These are phyloP conservation scores for Pandemis corylana DNA, from an alignment of 2,888 invertebrate species.

Conservation along the genomic window DNA sequence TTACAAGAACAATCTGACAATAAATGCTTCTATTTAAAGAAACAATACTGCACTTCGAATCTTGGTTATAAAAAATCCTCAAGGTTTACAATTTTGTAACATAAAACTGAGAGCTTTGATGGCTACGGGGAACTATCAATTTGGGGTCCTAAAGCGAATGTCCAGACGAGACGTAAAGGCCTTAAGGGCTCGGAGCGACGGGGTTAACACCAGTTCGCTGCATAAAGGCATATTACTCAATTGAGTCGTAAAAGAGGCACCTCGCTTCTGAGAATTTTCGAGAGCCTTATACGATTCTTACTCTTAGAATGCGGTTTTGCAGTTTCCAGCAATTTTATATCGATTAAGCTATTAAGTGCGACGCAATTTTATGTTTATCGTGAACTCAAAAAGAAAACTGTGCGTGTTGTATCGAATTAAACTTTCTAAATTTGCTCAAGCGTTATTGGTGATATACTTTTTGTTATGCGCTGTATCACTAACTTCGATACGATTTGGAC, in stretches of 20 bases:
- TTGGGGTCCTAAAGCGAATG: constrained; percentile 18
- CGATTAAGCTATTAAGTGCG: constrained; percentile 16
- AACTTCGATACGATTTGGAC: constrained; percentile 37
- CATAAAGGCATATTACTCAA: constrained; percentile 62
- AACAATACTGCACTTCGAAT: not conserved
- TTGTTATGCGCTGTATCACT: constrained; percentile 12
- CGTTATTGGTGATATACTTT: not conserved
- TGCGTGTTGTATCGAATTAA: no score
- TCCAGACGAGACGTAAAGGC: constrained; percentile 1
- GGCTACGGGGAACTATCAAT: constrained; percentile 29
- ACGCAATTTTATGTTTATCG: not conserved
- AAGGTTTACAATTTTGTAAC: constrained; percentile 20
- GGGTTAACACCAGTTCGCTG: constrained; percentile 24
- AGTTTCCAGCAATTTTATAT: constrained; percentile 22
- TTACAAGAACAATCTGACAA: not conserved
- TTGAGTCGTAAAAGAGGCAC: constrained; percentile 56
- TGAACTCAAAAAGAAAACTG: not conserved
- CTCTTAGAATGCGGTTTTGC: not conserved
- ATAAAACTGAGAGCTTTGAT: constrained; percentile 22
- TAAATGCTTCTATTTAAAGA: not conserved
- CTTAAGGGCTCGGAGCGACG: not conserved
- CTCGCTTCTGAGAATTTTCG: constrained; percentile 65
- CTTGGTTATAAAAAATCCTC: constrained; percentile 18
- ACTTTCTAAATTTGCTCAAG: constrained; percentile 3
- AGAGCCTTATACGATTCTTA: constrained; percentile 18